Evolutionary conservation across 1,140 invertebrate species (phyloP), one percentile per base, ranked within the genome.

Genomic region (Steinernema feltiae): DNA sequence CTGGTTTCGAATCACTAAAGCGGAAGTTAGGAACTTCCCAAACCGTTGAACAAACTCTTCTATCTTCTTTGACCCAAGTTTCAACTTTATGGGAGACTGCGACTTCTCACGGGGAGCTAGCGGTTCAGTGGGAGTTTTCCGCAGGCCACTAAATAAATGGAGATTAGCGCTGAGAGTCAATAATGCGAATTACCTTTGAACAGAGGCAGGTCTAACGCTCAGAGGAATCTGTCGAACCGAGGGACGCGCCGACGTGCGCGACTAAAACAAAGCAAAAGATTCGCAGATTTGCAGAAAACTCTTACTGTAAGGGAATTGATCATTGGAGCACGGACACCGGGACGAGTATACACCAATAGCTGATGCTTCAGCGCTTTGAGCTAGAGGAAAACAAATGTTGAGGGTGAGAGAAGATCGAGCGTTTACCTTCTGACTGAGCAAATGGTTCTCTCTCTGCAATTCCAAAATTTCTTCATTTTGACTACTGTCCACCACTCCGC

Each of bases 291-390:
- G 21, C 29, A 21, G 69, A 0, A 0, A 74, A 76, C 30, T 79
- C 82, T 76, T 48, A 79, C 80, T 31, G 81, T 82, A 48, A 82
- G 74, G 17, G 70, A 48, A 18, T 75, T 78, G 32, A 84, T 75
- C 18, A 82, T 82, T 0, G 82, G 48, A 7, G 76, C 32, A 32
- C 82, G 48, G 12, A 77, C 81, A 3, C 74, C 63, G 15, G 81
- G 81, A 0, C 75, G 53, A 7, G 82, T 85, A 53, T 83, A 83
- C 3, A 70, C 76, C 1, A 83, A 69, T 30, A 83, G 74, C 72
- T 83, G 82, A 53, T 83, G 82, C 75, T 85, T 85, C 7, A 84
- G 73, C 2, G 78, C 30, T 76, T 85, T 79, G 30, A 83, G 48
- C 82, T 81, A 72, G 30, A 79, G 21, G 21, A 46, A 2, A 18